Conservation (phyloP, 2,797 vertebrate species). For the Sebastes matsubarae region DNA sequence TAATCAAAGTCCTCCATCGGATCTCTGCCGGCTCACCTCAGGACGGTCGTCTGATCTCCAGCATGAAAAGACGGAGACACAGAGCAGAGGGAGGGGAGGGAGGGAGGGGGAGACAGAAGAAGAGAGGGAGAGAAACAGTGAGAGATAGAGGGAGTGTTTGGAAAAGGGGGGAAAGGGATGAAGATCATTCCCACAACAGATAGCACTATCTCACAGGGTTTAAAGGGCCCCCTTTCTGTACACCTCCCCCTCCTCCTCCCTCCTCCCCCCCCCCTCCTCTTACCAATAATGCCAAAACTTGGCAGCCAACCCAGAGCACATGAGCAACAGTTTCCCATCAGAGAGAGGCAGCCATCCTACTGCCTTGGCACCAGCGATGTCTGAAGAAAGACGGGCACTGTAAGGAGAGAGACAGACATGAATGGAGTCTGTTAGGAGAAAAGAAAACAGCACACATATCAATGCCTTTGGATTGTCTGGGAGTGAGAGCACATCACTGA, state of each 20-base stretch:
- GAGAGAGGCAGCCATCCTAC: slow-evolving; percentile 76
- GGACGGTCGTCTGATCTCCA: slow-evolving; percentile 73
- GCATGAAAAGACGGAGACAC: slow-evolving; percentile 58
- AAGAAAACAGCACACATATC: slow-evolving; percentile 51
- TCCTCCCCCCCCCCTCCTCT: slow-evolving; percentile 11
- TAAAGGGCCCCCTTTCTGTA: slow-evolving; percentile 78
- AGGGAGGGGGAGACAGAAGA: neutral
- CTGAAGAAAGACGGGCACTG: slow-evolving; percentile 78
- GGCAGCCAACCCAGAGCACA: slow-evolving; percentile 76
- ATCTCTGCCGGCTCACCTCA: slow-evolving; percentile 74
- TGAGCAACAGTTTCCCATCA: slow-evolving; percentile 86
- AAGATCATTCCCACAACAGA: slow-evolving; percentile 79
- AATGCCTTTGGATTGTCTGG: slow-evolving; percentile 59
- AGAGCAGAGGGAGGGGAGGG: neutral
- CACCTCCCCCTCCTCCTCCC: neutral
- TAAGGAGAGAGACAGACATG: slow-evolving; percentile 76
- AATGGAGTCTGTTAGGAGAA: slow-evolving; percentile 64
- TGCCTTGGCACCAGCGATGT: slow-evolving; percentile 76
- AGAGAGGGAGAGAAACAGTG: slow-evolving; percentile 39
- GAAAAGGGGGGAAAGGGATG: slow-evolving; percentile 60
- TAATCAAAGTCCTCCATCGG: slow-evolving; percentile 75
- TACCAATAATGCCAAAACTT: slow-evolving; percentile 85
- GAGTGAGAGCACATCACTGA: slow-evolving; percentile 28
- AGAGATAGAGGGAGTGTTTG: slow-evolving; percentile 38
- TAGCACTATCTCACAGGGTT: slow-evolving; percentile 81